phyloP scores from a whole-genome alignment of 2,888 invertebrate species.

The Philereme transversata region DNA sequence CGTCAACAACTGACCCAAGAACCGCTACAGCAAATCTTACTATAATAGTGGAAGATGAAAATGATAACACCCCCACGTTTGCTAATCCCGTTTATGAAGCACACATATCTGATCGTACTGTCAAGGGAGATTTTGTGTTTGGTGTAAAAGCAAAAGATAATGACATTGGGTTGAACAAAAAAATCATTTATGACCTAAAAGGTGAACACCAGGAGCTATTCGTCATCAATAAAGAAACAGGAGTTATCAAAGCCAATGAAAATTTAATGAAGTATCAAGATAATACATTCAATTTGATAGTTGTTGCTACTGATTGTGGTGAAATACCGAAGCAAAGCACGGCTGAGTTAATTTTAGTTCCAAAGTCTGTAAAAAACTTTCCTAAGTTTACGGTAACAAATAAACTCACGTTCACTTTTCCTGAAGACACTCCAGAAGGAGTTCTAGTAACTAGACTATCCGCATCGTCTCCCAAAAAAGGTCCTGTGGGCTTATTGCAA shows the following conservation, averaged over 20 bases:
- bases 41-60: conserved; percentile 90
- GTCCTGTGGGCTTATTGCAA: conserved; percentile 86
- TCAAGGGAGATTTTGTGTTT: conserved; percentile 93
- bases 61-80: conserved; percentile 93
- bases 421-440: conserved; percentile 91
- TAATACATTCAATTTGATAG: conserved; percentile 87
- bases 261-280: conserved; percentile 84
- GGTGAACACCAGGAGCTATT: conserved; percentile 92
- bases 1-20: conserved; percentile 92
- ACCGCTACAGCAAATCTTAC: conserved; percentile 93
- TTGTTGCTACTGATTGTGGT: conserved; percentile 93
- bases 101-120: conserved; percentile 92
- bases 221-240: conserved; percentile 90
- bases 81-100: conserved; percentile 89
- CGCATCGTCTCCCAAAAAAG: conserved; percentile 92
- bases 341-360: conserved; percentile 89
- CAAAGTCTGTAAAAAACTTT: conserved; percentile 90
- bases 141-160: conserved; percentile 94
- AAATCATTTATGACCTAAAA: conserved; percentile 90
- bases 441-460: conserved; percentile 89
- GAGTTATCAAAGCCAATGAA: conserved; percentile 92
- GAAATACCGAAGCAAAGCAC: conserved; percentile 86
- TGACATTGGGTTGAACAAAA: conserved; percentile 92
- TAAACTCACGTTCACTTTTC: conserved; percentile 89
- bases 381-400: conserved; percentile 90